These are phyloP conservation scores for Botia kubotai DNA, from an alignment of 2,797 vertebrate genomes.

Conservation along the genomic window DNA sequence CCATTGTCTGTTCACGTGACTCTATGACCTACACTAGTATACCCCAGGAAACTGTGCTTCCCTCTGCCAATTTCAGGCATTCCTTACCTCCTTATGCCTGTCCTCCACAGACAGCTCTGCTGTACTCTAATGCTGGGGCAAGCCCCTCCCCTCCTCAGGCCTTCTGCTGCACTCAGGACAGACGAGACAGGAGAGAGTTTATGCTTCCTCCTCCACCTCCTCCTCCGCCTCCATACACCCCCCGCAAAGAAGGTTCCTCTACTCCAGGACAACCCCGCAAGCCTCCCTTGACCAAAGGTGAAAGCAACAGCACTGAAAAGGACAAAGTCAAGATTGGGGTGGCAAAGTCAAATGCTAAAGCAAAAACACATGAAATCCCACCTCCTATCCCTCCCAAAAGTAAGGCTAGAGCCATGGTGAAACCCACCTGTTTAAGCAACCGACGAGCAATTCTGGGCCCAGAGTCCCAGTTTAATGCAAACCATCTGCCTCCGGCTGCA, in stretches of 20 bases:
- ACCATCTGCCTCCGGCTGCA: constrained; percentile 38
- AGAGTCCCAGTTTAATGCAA: constrained; percentile 71
- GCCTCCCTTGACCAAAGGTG: constrained; percentile 69
- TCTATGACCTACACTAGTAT: constrained; percentile 7
- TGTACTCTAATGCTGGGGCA: constrained; percentile 50
- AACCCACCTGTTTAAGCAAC: constrained; percentile 74
- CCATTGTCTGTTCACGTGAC: constrained; percentile 28
- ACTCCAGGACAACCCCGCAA: constrained; percentile 54
- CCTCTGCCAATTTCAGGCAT: constrained; percentile 72
- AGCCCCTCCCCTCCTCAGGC: constrained; percentile 77
- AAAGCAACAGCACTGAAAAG: constrained; percentile 67
- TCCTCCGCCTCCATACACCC: constrained; percentile 80
- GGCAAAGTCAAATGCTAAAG: constrained; percentile 20
- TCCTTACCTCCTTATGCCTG: constrained; percentile 63
- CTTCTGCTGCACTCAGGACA: constrained; percentile 76
- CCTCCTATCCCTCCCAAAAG: constrained; percentile 69
- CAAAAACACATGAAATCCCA: constrained; percentile 34
- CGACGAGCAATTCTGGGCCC: constrained; percentile 71
- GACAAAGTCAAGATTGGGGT: constrained; percentile 57
- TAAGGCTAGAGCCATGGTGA: constrained; percentile 75
- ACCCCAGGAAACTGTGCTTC: constrained; percentile 47
- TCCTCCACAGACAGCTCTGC: constrained; percentile 60
- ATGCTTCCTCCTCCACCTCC: constrained; percentile 75
- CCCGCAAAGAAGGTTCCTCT: constrained; percentile 75
- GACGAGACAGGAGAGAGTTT: constrained; percentile 65